phyloP scores from a whole-genome alignment of 2,113 vertebrate species.

The Riparia riparia region DNA sequence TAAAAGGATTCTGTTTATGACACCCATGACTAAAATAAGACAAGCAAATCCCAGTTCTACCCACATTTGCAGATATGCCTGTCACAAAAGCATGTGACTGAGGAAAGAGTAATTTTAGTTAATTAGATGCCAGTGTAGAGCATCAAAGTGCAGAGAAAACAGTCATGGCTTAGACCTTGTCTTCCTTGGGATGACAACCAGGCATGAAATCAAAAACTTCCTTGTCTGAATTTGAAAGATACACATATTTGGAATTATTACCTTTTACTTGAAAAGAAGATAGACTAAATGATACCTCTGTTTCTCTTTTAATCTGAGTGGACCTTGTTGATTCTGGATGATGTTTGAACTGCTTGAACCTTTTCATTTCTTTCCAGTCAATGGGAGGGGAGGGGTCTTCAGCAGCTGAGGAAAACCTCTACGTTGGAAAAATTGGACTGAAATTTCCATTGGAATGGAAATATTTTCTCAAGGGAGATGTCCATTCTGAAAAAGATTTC shows the following conservation, averaged over 20 bases:
- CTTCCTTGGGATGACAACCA: neutral
- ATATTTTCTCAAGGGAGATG: neutral
- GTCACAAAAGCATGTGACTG: neutral
- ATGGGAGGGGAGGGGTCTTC: rapidly evolving
- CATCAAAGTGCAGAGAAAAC: neutral
- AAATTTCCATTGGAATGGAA: neutral
- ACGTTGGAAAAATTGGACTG: neutral
- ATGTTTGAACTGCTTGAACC: neutral
- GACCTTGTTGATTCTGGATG: neutral
- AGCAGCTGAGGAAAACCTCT: neutral
- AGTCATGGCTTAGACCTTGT: neutral
- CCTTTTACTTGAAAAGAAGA: neutral
- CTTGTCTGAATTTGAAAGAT: neutral
- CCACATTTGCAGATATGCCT: neutral
- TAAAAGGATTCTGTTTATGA: neutral
- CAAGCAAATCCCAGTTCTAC: neutral
- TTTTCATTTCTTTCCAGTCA: neutral
- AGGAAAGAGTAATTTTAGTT: neutral
- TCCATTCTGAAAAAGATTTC: neutral
- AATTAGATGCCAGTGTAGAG: neutral
- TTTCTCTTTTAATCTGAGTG: neutral
- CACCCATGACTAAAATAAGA: neutral
- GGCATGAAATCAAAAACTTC: neutral
- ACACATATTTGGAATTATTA: rapidly evolving
- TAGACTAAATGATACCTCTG: neutral